phyloP scores from a whole-genome alignment of 2,113 vertebrate species.

The Platichthys stellatus region DNA sequence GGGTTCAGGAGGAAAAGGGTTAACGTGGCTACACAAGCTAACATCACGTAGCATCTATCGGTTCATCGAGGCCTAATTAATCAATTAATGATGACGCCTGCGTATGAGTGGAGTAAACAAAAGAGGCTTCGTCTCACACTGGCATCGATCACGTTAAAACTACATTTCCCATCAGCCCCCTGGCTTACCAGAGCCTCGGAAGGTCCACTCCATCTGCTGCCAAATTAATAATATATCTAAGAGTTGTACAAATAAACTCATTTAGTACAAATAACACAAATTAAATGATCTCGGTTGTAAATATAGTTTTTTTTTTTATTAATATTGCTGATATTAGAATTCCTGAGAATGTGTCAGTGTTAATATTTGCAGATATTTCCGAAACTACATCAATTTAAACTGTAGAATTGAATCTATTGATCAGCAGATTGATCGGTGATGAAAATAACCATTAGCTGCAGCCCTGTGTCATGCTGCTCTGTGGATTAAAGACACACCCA shows the following conservation, averaged over 20 bases:
- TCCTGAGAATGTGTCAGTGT: too few relatives aligned
- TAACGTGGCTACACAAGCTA: not conserved
- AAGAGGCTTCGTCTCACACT: not conserved
- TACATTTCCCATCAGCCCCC: conserved; percentile 3
- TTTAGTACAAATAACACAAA: too few relatives aligned
- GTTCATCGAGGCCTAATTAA: not conserved
- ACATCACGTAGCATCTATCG: not conserved
- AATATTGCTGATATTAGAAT: too few relatives aligned
- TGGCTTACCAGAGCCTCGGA: not conserved
- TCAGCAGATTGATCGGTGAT: not conserved
- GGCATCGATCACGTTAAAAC: not conserved
- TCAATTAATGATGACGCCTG: conserved; percentile 1
- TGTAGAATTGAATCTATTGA: too few relatives aligned
- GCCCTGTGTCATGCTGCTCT: not conserved
- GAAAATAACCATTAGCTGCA: not conserved
- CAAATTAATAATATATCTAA: too few relatives aligned
- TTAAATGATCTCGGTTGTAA: too few relatives aligned
- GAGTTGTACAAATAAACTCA: too few relatives aligned
- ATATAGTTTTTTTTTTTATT: too few relatives aligned
- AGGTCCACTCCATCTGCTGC: not conserved
- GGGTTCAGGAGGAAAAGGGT: not conserved
- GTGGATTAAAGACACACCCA: not conserved
- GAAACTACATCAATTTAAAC: too few relatives aligned
- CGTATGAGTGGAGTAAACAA: not conserved
- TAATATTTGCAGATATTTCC: too few relatives aligned